These are phyloP conservation scores for Xenus cinereus DNA, from an alignment of 2,113 vertebrate genomes.

Conservation along the genomic window DNA sequence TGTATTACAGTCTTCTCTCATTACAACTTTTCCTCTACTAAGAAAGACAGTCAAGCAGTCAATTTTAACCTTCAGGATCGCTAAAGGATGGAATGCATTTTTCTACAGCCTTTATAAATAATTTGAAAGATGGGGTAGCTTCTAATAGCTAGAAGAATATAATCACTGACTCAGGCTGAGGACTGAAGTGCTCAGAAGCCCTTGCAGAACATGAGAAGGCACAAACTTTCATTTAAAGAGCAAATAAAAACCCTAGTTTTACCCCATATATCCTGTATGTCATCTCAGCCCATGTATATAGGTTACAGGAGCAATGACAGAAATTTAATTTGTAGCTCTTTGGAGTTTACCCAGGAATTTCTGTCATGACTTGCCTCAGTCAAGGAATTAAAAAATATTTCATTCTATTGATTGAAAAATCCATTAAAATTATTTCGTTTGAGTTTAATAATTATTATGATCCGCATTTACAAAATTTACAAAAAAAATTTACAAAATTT, in stretches of 20 bases:
- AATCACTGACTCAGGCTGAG: background rate
- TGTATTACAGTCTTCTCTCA: background rate
- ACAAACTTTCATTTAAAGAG: background rate
- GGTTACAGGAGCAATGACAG: background rate
- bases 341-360: conserved; percentile 16
- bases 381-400: conserved; percentile 22
- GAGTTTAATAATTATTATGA: background rate
- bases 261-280: conserved; percentile 4
- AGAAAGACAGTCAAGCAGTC: background rate
- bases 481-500: background rate
- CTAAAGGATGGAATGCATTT: background rate
- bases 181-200: background rate
- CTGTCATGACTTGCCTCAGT: background rate
- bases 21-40: background rate
- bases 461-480: background rate
- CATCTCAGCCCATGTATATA: background rate
- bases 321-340: background rate
- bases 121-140: background rate
- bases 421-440: background rate
- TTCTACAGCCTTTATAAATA: background rate
- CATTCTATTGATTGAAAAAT: background rate
- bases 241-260: background rate
- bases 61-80: background rate
- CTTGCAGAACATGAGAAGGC: background rate
- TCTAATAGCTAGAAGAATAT: background rate